Conservation (phyloP, 2,113 vertebrate species). For the Ailurus styani region DNA sequence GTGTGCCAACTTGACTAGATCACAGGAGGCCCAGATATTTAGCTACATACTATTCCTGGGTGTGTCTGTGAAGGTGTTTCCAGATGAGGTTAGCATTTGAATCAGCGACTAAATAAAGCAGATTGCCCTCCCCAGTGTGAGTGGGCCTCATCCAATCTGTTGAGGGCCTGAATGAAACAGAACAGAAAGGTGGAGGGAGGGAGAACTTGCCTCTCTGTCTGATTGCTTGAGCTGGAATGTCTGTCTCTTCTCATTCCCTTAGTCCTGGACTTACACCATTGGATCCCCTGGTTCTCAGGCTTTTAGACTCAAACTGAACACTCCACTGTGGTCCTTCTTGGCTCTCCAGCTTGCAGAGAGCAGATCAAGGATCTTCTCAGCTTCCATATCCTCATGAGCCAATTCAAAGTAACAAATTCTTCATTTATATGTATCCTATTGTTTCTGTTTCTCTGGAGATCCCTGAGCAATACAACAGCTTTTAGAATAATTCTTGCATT, state of each 20-base stretch:
- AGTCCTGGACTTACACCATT: background rate
- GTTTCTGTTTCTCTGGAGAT: background rate
- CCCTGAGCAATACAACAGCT: background rate
- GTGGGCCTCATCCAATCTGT: background rate
- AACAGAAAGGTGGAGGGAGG: background rate
- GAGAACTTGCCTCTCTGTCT: background rate
- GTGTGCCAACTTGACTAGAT: background rate
- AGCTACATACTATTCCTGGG: background rate
- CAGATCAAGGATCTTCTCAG: background rate
- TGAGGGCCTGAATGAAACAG: background rate
- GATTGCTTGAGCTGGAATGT: background rate
- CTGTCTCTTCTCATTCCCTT: background rate
- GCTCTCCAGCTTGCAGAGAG: background rate
- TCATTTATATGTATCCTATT: background rate
- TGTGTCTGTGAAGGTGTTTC: background rate
- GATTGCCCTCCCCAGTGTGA: background rate
- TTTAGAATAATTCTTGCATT: background rate
- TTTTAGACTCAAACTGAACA: background rate
- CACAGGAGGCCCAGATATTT: background rate
- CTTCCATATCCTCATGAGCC: background rate
- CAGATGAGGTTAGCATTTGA: background rate
- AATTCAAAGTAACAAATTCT: background rate
- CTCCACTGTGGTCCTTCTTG: background rate
- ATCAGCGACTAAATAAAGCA: background rate
- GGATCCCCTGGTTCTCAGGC: background rate